phyloP scores from a whole-genome alignment of 2,113 vertebrate species.

The Passerina amoena region DNA sequence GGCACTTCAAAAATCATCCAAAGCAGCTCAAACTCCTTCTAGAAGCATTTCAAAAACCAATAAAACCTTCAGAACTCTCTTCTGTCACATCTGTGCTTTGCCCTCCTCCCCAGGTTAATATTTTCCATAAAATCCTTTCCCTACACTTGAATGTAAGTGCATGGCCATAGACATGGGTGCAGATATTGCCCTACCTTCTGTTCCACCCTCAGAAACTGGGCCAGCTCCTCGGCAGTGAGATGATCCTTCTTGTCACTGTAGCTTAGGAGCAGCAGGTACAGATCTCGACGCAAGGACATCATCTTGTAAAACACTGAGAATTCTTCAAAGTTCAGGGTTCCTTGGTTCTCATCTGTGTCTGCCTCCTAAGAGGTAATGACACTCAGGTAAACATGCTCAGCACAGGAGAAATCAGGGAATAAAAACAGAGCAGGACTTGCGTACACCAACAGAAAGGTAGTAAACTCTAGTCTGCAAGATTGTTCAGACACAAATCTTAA shows the following conservation, averaged over 20 bases:
- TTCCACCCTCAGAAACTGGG: constrained; percentile 87
- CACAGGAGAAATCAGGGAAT: neutral
- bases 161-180: rapidly evolving
- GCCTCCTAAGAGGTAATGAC: constrained; percentile 82
- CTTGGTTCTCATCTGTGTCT: constrained; percentile 95
- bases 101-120: rapidly evolving
- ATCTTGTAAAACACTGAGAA: constrained; percentile 98
- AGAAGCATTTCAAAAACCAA: neutral
- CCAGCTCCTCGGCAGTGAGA: constrained; percentile 87
- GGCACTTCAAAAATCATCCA: neutral
- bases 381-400: neutral
- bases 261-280: constrained; percentile 90
- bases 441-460: neutral
- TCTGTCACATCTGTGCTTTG: neutral
- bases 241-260: constrained; percentile 97
- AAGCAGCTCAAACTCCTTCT: neutral
- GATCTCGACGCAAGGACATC: constrained; percentile 94
- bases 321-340: constrained; percentile 93
- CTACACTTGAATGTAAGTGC: neutral
- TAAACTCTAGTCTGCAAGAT: neutral
- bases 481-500: neutral
- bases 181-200: constrained; percentile 84
- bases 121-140: neutral
- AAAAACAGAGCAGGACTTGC: neutral
- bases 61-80: neutral